These are phyloP conservation scores for Orthosia gracilis DNA, from an alignment of 2,888 invertebrate genomes.

Conservation along the genomic window DNA sequence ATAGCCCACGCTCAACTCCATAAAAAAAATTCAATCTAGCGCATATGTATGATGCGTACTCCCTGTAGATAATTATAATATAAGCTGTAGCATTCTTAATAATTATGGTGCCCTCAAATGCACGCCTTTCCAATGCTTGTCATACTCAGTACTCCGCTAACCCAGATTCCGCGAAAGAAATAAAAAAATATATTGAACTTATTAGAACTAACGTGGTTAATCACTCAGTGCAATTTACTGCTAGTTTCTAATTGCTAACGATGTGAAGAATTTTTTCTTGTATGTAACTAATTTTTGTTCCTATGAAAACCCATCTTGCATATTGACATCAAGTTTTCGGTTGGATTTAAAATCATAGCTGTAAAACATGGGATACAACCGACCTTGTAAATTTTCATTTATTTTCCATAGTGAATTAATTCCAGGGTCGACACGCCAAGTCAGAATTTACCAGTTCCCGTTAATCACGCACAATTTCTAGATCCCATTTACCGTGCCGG, in stretches of 20 bases:
- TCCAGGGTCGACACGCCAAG: conserved; percentile 17
- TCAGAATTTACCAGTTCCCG: conserved; percentile 24
- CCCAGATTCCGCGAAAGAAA: conserved; percentile 44
- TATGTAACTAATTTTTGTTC: conserved; percentile 20
- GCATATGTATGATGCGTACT: not conserved
- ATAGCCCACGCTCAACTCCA: not conserved
- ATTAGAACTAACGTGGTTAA: conserved; percentile 32
- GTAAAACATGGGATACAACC: not conserved
- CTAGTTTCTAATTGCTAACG: conserved; percentile 57
- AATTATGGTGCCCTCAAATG: conserved; percentile 24
- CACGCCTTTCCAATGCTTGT: no score
- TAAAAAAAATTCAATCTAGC: not conserved
- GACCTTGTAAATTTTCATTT: conserved; percentile 12
- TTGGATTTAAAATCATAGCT: not conserved
- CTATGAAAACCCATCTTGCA: not conserved
- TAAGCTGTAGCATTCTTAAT: conserved; percentile 6
- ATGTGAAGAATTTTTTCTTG: conserved; percentile 32
- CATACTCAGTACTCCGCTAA: conserved; percentile 42
- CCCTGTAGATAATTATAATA: conserved; percentile 13
- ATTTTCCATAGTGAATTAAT: conserved; percentile 21
- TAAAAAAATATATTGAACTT: conserved; percentile 38
- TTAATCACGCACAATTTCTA: conserved; percentile 39
- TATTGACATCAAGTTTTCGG: not conserved
- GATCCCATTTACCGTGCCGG: conserved; percentile 34
- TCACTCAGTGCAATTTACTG: conserved; percentile 41